Base-by-base conservation (phyloP, 2,113 vertebrate genomes). In the Lutjanus erythropterus region DNA sequence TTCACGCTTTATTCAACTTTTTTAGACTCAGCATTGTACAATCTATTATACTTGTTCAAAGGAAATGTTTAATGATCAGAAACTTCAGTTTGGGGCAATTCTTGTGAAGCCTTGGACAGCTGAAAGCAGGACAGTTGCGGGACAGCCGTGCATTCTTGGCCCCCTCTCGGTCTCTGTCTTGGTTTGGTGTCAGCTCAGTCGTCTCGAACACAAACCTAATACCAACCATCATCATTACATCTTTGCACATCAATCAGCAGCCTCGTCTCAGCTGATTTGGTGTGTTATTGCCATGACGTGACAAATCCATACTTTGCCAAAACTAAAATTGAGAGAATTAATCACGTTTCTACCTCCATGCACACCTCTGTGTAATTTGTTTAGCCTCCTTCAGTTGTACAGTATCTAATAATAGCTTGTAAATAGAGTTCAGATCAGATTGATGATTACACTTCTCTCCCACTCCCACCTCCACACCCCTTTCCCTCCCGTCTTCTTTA, bases 351-450 rank as follows among this genome's bases (percentile, higher is more conserved):
- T 29, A 10, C 11, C 12, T 3, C 23, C 39, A 39, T 75, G 15
- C 25, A 23, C 53, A 60, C 21, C 25, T 27, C 14, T 23, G 12
- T 9, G 62, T 37, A 31, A 66, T 67, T 18, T 14, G 9, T 64
- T 33, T 56, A 6, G 29, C 59, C 50, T 44, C 21, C 25, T 50
- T 71, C 8, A 25, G 10, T 46, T 76, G 23, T 35, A 50, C 10
- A 75, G 12, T 21, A 25, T 62, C 49, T 35, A 41, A 70, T 42
- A 59, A 66, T 55, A 75, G 12, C 47, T 62, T 23, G 33, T 55
- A 75, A 80, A 65, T 37, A 12, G 16, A 66, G 56, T 16, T 25
- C n/a, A n/a, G 46, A 70, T 73, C 41, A 72, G 49, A 64, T 55
- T 83, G 21, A 83, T 80, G 71, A 72, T 49, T 19, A 21, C 46